Evolutionary conservation across 2,797 vertebrate genomes (phyloP).

Genomic region (Rhodeus uyekii): DNA sequence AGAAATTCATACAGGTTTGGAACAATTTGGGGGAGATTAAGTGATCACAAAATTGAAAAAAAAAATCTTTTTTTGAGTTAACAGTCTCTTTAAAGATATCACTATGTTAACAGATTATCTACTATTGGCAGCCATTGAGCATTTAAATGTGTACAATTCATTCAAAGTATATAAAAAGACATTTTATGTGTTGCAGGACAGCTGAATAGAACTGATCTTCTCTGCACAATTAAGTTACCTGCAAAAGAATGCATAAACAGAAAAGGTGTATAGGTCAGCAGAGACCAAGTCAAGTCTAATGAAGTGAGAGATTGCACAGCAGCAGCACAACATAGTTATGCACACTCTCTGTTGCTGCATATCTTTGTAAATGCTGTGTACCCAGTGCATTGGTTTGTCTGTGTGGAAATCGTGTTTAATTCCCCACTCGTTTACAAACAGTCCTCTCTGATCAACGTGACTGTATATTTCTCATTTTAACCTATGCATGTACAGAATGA

Average conservation of each 20-base stretch:
- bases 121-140: background rate
- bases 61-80: too few species aligned
- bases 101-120: background rate
- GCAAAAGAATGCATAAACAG: slow-evolving; percentile 8
- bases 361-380: background rate
- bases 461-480: background rate
- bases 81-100: background rate
- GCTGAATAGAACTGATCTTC: background rate
- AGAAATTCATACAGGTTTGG: too few species aligned
- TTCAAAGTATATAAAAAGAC: background rate
- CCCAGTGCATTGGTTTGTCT: background rate
- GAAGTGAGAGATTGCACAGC: slow-evolving; percentile 5
- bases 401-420: background rate
- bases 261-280: slow-evolving; percentile 25
- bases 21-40: too few species aligned
- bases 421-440: background rate
- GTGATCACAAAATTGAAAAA: accelerated
- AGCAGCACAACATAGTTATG: background rate
- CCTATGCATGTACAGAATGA: background rate
- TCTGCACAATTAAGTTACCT: background rate
- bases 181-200: background rate
- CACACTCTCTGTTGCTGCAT: background rate
- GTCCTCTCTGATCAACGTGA: background rate
- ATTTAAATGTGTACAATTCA: background rate
- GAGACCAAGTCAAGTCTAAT: background rate